Base-by-base conservation (phyloP, 2,113 vertebrate genomes). In the Lepisosteus osseus region DNA sequence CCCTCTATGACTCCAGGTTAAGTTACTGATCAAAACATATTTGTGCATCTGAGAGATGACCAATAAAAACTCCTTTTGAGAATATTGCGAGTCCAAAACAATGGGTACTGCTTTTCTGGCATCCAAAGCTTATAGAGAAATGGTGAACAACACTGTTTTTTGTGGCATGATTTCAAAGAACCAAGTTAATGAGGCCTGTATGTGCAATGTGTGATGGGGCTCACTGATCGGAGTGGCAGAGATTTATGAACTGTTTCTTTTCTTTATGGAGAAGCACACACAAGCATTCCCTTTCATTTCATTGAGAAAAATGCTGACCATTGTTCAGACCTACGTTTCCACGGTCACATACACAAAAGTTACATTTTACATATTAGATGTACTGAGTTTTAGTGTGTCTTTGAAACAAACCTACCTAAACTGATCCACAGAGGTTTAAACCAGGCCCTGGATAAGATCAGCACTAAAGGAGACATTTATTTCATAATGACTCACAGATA, bases 171-270 rank as follows among this genome's bases (percentile, higher is more conserved):
- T n/a, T 67, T 72, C 65, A 72, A 67, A 72, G 65, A 13, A 63
- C 54, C 47, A 4, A 55, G n/a, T 59, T 44, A 54, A 65, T 51
- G 61, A 59, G 54, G 54, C 70, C 47, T 65, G 29, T 45, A 43
- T 67, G 43, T 67, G 65, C 65, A 64, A 54, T 3, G 8, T 47
- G 44, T 44, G 63, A 54, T 3, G 8, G 17, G 54, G 43, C 41
- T 57, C 51, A 44, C 8, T 65, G 70, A 72, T 72, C 70, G n/a
- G 70, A 72, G 70, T 43, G 70, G 17, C 55, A 40, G 43, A 57
- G 40, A 72, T 67, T 17, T 72, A 59, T 56, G 54, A 65, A 42
- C 41, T n/a, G 29, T 59, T 70, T 72, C 56, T 43, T 72, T 67
- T 42, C 29, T 29, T 29, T 29, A 42, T 43, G 9, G 42, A 54